Conservation (phyloP, 2,113 vertebrate genomes). For the Morone chrysops region DNA sequence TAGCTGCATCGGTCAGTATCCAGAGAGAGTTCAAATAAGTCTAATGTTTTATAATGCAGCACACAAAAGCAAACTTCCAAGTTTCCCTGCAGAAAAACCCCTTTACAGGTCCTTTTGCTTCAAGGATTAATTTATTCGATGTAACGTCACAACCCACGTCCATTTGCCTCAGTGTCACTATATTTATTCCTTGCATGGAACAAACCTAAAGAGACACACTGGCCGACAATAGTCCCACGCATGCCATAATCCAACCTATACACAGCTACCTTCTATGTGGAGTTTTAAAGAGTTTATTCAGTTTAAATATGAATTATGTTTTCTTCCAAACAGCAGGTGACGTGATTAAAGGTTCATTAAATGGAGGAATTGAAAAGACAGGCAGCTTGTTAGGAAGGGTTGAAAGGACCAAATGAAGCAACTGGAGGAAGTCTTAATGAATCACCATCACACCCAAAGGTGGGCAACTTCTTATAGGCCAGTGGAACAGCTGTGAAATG, state of each 20-base stretch:
- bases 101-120: slow-evolving; percentile 16
- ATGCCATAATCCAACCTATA: not conserved
- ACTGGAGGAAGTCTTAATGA: slow-evolving; percentile 35
- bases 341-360: slow-evolving; percentile 26
- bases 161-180: not conserved
- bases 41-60: not conserved
- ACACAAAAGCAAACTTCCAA: not conserved
- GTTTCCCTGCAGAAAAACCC: not conserved
- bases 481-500: no score
- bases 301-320: slow-evolving; percentile 28
- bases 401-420: slow-evolving; percentile 11
- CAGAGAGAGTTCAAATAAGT: not conserved
- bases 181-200: slow-evolving; percentile 6
- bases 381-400: slow-evolving; percentile 34
- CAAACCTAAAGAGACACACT: slow-evolving; percentile 3
- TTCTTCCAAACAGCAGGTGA: slow-evolving; percentile 52
- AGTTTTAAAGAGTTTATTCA: slow-evolving; percentile 23
- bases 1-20: not conserved
- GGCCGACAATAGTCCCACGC: not conserved
- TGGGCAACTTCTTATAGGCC: not conserved
- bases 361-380: slow-evolving; percentile 23
- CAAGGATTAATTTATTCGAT: slow-evolving; percentile 4
- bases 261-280: not conserved
- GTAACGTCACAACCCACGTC: not conserved
- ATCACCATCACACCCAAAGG: not conserved